phyloP scores from a whole-genome alignment of 1,140 invertebrate genomes.

The Melitaea cinxia region DNA sequence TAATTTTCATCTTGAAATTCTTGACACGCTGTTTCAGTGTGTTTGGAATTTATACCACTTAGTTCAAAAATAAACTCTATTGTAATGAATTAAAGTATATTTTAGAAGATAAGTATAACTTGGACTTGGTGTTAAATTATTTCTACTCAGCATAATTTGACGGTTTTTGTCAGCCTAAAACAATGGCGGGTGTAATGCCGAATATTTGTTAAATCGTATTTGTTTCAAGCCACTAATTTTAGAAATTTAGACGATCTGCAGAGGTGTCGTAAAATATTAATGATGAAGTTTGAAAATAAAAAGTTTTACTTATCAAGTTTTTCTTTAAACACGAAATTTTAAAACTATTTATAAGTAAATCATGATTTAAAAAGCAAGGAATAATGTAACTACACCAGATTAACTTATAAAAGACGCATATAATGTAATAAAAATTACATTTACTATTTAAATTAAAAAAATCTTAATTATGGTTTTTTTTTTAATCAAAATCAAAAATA shows the following conservation, averaged over 20 bases:
- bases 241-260: constrained; percentile 2
- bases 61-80: background rate
- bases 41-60: background rate
- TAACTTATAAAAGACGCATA: too few relatives aligned
- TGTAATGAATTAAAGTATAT: background rate
- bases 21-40: background rate
- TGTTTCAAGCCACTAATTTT: background rate
- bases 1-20: constrained; percentile 1
- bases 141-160: constrained; percentile 5
- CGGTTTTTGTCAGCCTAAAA: constrained; percentile 2
- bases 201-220: constrained; percentile 9
- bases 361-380: too few relatives aligned
- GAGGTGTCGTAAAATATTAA: background rate
- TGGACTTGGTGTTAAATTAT: background rate
- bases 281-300: background rate
- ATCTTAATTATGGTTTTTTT: too few relatives aligned
- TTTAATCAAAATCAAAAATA: too few relatives aligned
- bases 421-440: too few relatives aligned
- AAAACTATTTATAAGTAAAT: too few relatives aligned
- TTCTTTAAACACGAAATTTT: background rate
- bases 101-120: background rate
- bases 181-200: background rate
- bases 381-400: too few relatives aligned
- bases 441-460: too few relatives aligned
- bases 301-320: background rate